A percentile compares a stretch with the other conserved stretches of the same genome.
These are phyloP conservation scores for Coptotermes formosanus DNA, from an alignment of 1,140 invertebrate genomes.

Conservation along the genomic window DNA sequence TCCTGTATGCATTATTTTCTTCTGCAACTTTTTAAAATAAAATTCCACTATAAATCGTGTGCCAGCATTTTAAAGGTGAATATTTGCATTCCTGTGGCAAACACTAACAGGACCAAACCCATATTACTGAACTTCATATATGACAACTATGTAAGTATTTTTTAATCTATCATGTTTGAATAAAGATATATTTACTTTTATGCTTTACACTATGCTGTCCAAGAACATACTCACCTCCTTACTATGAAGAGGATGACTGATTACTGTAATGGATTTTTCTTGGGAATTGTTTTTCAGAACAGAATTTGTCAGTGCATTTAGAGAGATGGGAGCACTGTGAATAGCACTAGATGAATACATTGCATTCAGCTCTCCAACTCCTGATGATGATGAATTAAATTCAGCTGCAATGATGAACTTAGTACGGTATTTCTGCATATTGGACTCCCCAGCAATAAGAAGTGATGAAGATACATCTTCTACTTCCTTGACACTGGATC, in stretches of 20 bases:
- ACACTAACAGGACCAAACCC: too few species aligned
- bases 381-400: slow-evolving; percentile 21
- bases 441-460: slow-evolving; percentile 19
- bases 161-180: too few species aligned
- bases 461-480: background rate
- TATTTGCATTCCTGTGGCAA: too few species aligned
- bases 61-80: too few species aligned
- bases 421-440: slow-evolving; percentile 22
- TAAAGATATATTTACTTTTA: too few species aligned
- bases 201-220: too few species aligned
- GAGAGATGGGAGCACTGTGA: slow-evolving; percentile 60
- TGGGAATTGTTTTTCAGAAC: slow-evolving; percentile 48
- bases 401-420: slow-evolving; percentile 26
- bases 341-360: slow-evolving; percentile 55
- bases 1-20: too few species aligned
- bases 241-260: slow-evolving; percentile 62
- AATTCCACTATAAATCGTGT: too few species aligned
- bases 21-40: too few species aligned
- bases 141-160: too few species aligned
- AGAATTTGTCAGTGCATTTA: slow-evolving; percentile 58
- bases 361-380: slow-evolving; percentile 40
- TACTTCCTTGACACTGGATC: background rate
- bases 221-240: background rate
- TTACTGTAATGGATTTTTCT: slow-evolving; percentile 55
- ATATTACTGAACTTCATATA: too few species aligned